A percentile compares a stretch with the other conserved stretches of the same genome.
Conservation (phyloP, 2,888 invertebrate species). For the Caenorhabditis doughertyi region DNA sequence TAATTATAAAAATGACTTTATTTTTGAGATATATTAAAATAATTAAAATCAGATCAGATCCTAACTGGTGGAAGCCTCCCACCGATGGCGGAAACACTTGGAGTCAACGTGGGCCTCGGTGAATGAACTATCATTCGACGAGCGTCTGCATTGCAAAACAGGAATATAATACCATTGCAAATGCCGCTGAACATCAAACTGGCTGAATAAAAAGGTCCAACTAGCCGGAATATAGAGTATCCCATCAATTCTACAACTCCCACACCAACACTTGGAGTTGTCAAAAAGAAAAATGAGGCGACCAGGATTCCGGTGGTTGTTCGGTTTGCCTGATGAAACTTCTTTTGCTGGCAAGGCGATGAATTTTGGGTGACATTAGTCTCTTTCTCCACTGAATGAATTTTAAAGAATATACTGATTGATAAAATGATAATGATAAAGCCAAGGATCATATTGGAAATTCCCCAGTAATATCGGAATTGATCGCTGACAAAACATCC, state of each 20-base stretch:
- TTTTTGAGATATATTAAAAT: too few species aligned
- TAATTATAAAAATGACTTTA: too few species aligned
- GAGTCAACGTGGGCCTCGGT: neutral
- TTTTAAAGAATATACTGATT: constrained; percentile 45
- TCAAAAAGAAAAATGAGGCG: constrained; percentile 42
- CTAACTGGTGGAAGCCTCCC: too few species aligned
- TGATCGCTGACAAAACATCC: constrained; percentile 57
- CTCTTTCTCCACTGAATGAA: constrained; percentile 31
- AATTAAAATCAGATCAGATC: too few species aligned
- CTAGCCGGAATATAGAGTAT: constrained; percentile 51
- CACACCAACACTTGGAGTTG: constrained; percentile 51
- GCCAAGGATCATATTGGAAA: constrained; percentile 57
- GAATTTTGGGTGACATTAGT: neutral
- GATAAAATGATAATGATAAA: constrained; percentile 33
- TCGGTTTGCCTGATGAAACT: constrained; percentile 46
- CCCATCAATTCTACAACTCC: constrained; percentile 55
- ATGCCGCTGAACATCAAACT: constrained; percentile 51
- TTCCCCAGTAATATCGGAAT: constrained; percentile 58
- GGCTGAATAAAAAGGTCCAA: constrained; percentile 59
- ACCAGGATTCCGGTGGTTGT: constrained; percentile 48
- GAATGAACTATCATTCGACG: constrained; percentile 13
- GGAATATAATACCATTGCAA: constrained; percentile 55
- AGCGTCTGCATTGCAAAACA: constrained; percentile 39
- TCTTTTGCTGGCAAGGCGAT: constrained; percentile 10
- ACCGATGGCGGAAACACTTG: constrained; percentile 22